Conservation (phyloP, 1,140 invertebrate genomes). For the Stenopsyche tienmushanensis region DNA sequence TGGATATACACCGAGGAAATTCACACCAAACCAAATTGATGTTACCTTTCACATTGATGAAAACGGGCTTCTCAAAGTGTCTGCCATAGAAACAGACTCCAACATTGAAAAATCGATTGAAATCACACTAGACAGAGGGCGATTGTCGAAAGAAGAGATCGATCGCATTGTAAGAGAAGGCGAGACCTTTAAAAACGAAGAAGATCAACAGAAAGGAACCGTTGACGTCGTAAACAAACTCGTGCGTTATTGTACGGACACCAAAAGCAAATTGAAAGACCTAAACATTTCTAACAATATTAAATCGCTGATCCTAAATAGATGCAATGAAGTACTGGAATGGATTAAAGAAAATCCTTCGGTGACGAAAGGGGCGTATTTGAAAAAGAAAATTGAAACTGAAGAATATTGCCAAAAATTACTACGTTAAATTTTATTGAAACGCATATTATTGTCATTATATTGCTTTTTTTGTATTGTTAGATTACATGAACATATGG, state of each 20-base stretch:
- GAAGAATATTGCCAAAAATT: too few relatives aligned
- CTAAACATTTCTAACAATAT: constrained; percentile 15
- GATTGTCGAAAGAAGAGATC: constrained; percentile 59
- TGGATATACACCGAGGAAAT: constrained; percentile 57
- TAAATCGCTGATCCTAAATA: constrained; percentile 41
- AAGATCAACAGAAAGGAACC: constrained; percentile 70
- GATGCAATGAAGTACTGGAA: constrained; percentile 50
- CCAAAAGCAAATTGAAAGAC: constrained; percentile 47
- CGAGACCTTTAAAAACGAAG: constrained; percentile 58
- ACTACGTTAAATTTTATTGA: too few relatives aligned
- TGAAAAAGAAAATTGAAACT: not conserved
- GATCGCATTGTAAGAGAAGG: constrained; percentile 72
- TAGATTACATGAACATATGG: too few relatives aligned
- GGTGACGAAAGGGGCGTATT: not conserved
- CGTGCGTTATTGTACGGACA: constrained; percentile 69
- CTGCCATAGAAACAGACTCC: constrained; percentile 58
- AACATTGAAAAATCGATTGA: constrained; percentile 58
- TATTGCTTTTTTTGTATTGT: too few relatives aligned
- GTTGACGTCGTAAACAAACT: constrained; percentile 61
- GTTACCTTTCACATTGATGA: constrained; percentile 67
- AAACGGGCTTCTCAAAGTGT: constrained; percentile 65
- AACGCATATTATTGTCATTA: too few relatives aligned
- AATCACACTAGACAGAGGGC: constrained; percentile 61
- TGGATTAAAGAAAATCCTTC: constrained; percentile 64
- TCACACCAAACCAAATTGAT: constrained; percentile 65